Evolutionary conservation across 2,888 invertebrate species (phyloP).

Genomic region (Sarcophaga caerulescens): DNA sequence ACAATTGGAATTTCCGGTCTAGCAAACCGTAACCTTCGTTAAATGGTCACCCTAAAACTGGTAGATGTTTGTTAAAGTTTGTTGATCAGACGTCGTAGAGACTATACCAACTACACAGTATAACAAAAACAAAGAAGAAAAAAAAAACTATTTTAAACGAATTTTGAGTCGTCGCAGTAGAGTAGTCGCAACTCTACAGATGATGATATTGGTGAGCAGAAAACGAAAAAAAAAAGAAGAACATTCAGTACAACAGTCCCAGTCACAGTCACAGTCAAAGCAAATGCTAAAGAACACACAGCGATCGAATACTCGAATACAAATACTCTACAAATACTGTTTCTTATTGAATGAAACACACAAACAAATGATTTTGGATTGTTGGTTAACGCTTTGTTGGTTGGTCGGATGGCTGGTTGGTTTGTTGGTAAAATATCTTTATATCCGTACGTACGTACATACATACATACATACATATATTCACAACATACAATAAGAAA

Average conservation of each 20-base stretch:
- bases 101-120: slow-evolving; percentile 32
- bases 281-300: slow-evolving; percentile 54
- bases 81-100: slow-evolving; percentile 52
- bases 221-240: slow-evolving; percentile 49
- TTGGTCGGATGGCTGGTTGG: slow-evolving; percentile 34
- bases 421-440: slow-evolving; percentile 58
- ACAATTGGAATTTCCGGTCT: slow-evolving; percentile 9
- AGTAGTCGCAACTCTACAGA: slow-evolving; percentile 58
- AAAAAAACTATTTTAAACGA: slow-evolving; percentile 43
- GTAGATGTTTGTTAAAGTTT: slow-evolving; percentile 55
- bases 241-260: slow-evolving; percentile 59
- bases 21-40: neutral
- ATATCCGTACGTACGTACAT: neutral
- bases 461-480: slow-evolving; percentile 36
- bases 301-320: slow-evolving; percentile 26
- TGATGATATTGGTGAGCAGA: slow-evolving; percentile 56
- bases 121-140: slow-evolving; percentile 24
- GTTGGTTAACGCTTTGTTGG: slow-evolving; percentile 38
- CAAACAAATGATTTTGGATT: slow-evolving; percentile 27
- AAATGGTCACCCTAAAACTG: slow-evolving; percentile 41
- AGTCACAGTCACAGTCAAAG: slow-evolving; percentile 59
- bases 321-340: slow-evolving; percentile 16
- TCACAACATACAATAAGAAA: slow-evolving; percentile 33
- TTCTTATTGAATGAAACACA: slow-evolving; percentile 27
- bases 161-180: slow-evolving; percentile 57